A percentile compares a stretch with the other conserved stretches of the same genome.
phyloP scores from a whole-genome alignment of 2,888 invertebrate genomes.

The Adineta ricciae region DNA sequence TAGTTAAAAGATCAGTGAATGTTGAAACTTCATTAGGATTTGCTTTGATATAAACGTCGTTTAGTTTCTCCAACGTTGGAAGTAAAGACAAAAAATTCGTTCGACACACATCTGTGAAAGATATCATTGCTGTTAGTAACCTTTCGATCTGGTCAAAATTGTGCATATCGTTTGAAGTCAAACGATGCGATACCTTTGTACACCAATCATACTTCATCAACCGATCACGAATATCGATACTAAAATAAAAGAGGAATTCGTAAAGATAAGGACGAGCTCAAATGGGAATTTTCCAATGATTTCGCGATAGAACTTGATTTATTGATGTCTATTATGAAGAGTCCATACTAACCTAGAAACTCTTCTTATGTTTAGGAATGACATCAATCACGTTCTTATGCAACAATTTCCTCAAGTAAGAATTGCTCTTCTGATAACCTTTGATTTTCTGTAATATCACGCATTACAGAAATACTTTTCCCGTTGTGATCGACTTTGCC shows the following conservation, averaged over 20 bases:
- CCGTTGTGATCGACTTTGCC: too few species aligned
- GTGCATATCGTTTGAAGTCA: conserved; percentile 37
- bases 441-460: too few species aligned
- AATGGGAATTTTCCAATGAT: too few species aligned
- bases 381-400: too few species aligned
- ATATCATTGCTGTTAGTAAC: conserved; percentile 43
- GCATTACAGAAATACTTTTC: too few species aligned
- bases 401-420: too few species aligned
- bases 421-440: too few species aligned
- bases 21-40: not conserved
- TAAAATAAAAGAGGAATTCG: conserved; percentile 40
- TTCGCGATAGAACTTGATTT: too few species aligned
- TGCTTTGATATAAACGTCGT: not conserved
- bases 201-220: conserved; percentile 46
- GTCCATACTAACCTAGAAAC: too few species aligned
- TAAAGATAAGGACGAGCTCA: too few species aligned
- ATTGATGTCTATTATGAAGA: too few species aligned
- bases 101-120: conserved; percentile 39
- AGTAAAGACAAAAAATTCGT: conserved; percentile 36
- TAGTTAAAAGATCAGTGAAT: not conserved
- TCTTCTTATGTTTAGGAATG: too few species aligned
- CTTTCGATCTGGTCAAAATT: conserved; percentile 48
- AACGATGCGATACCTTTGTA: conserved; percentile 39
- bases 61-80: not conserved
- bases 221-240: conserved; percentile 40